Base-by-base conservation (phyloP, 1,140 invertebrate genomes). In the Physella acuta region DNA sequence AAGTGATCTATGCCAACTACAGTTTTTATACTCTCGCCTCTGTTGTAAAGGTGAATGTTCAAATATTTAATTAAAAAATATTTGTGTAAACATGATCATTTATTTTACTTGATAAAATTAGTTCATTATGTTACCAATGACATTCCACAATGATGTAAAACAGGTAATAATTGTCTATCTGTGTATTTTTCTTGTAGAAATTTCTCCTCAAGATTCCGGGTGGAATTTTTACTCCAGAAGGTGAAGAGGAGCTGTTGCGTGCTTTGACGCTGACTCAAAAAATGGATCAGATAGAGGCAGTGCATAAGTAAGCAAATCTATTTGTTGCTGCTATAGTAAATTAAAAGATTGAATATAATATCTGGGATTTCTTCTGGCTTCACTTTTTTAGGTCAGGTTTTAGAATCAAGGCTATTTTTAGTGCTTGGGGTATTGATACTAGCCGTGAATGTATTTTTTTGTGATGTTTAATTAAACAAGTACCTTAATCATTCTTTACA, bases 11-110 rank as follows among this genome's bases (percentile, higher is more conserved):
- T 79, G 93, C 95, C 79, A 95, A 97, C 84, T 98, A 96, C 84
- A 97, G 94, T 73, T 95, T 98, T 64, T 97, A 99, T 86, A 99
- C 97, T 49, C 95, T 99, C 79, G 96, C 97, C 31, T 97, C 95
- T 85, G 96, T 99, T 44, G 88, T 98, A 36, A 99, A 99, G 86
- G 87, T 88, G 77, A 63, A n/a, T n/a, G n/a, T n/a, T n/a, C n/a
- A n/a, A n/a, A n/a, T n/a, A n/a, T n/a, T n/a, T n/a, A n/a, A n/a
- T n/a, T n/a, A n/a, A n/a, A n/a, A n/a, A n/a, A n/a, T n/a, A n/a
- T n/a, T n/a, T n/a, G n/a, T n/a, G n/a, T n/a, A n/a, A n/a, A n/a
- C n/a, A n/a, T n/a, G n/a, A n/a, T n/a, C n/a, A n/a, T n/a, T n/a
- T n/a, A n/a, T n/a, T n/a, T n/a, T n/a, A n/a, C n/a, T n/a, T n/a